Base-by-base conservation (phyloP, 2,797 vertebrate genomes). In the Sebastes goodei region DNA sequence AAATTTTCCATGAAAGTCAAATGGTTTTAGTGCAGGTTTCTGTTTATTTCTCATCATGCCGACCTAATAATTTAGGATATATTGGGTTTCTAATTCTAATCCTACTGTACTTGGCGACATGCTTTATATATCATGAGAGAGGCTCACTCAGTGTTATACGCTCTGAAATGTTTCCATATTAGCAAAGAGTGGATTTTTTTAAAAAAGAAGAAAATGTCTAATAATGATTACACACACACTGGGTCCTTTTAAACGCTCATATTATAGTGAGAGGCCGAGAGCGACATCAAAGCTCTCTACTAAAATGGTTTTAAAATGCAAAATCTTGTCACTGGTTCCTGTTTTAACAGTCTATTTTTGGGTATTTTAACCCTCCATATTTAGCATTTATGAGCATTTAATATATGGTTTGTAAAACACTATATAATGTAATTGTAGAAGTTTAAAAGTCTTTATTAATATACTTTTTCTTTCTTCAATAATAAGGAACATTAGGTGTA, bases 101-200 rank as follows among this genome's bases (percentile, higher is more conserved):
- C 67, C 55, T 20, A 21, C 59, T 46, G 55, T 21, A 2, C 49
- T 76, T 65, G 81, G 62, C 70, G 30, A 1, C 20, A 12, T 11
- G 74, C 15, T 80, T 78, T 76, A 68, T 59, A 66, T 7, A 79
- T 66, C 29, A 66, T 20, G 12, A n/a, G 42, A 64, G 67, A 79
- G 78, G 35, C 72, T 80, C 73, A 0, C 66, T 60, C 72, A 79
- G 72, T 11, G 76, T 60, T 74, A 30, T 9, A 77, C 42, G n/a
- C 78, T 38, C 71, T 66, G 79, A 85, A 88, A 85, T 74, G 81
- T 90, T 92, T 92, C 90, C 87, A 88, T 87, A 89, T 88, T 91
- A 88, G 81, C 55, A 0, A 42, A 71, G 33, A 8, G 25, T 70
- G 70, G 66, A 70, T 68, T n/a, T 29, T 10, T 63, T 25, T 25